Evolutionary conservation across 92 coral and sea anemone species (phyloP), one percentile per base, ranked within the genome.

Genomic region (Metridium senile): DNA sequence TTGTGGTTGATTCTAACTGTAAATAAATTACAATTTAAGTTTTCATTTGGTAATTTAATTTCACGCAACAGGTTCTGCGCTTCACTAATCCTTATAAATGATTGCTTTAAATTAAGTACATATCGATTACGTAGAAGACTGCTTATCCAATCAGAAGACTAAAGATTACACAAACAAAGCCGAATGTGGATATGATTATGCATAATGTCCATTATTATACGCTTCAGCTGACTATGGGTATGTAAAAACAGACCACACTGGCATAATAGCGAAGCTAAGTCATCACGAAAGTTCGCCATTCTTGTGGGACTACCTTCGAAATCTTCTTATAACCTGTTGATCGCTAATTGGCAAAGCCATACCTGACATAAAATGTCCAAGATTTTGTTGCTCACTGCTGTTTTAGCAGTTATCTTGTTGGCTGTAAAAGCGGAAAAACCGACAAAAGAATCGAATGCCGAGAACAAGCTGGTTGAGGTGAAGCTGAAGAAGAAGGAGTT

Each of bases 41-140:
- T n/a, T n/a, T n/a, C n/a, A n/a, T n/a, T 39, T 39, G 49, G 49
- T 39, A 4, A 6, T 39, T 39, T 13, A 39, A 39, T n/a, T n/a
- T n/a, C n/a, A 45, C 16, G 66, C 66, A 59, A 30, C 31, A 27
- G 43, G 69, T 63, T 63, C 19, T 30, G 45, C 69, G 69, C 69
- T 63, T 54, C 59, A 30, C 1, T 28, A 21, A 21, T 10, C 45
- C 45, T 3, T 10, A 59, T 26, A 59, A 59, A n/a, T 22, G 26
- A 22, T 59, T 59, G 22, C 9, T 23, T 16, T 16, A 30, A 63
- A 11, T 3, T 1, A 11, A 8, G 11, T 63, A 28, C 4, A 1
- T 63, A 63, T 23, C 39, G 39, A 63, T 63, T 63, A 63, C 69
- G 69, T 63, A 63, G 6, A 22, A 2, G 45, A 0, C 3, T 4